A percentile compares a stretch with the other conserved stretches of the same genome.
Evolutionary conservation across 2,797 vertebrate species (phyloP).

Genomic region (Allobates femoralis): DNA sequence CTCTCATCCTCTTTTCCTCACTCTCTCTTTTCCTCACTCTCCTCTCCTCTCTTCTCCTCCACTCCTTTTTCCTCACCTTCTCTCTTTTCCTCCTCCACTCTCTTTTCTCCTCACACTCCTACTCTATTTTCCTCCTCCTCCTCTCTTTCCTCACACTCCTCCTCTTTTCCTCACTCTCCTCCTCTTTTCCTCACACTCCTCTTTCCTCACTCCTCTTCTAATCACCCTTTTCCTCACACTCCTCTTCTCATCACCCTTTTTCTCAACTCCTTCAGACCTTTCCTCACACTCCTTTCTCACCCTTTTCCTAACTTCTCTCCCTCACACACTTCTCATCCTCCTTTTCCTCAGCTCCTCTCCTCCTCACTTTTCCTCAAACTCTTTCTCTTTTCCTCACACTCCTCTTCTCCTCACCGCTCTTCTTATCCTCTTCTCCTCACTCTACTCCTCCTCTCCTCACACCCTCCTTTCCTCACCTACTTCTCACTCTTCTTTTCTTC

Average conservation of each 20-base stretch:
- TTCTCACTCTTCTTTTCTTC: background rate
- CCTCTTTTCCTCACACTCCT: background rate
- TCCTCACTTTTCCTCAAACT: too few species aligned
- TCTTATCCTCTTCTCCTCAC: background rate
- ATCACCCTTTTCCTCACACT: background rate
- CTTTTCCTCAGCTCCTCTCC: background rate
- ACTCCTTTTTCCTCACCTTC: background rate
- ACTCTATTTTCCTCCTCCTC: background rate
- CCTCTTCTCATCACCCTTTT: background rate
- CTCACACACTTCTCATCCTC: too few species aligned
- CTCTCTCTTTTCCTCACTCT: background rate
- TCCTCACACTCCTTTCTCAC: background rate
- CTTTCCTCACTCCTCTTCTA: background rate
- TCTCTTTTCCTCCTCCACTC: background rate
- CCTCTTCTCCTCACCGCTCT: background rate
- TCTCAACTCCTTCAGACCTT: too few species aligned
- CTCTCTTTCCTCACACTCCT: background rate
- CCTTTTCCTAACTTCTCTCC: too few species aligned
- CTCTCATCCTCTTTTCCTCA: too few species aligned
- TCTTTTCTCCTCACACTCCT: background rate
- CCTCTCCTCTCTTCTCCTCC: too few species aligned
- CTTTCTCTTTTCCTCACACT: too few species aligned
- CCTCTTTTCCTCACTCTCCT: background rate
- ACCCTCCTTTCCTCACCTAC: background rate
- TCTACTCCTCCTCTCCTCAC: background rate